Evolutionary conservation across 2,797 vertebrate genomes (phyloP).

Genomic region (Sylvilagus floridanus): DNA sequence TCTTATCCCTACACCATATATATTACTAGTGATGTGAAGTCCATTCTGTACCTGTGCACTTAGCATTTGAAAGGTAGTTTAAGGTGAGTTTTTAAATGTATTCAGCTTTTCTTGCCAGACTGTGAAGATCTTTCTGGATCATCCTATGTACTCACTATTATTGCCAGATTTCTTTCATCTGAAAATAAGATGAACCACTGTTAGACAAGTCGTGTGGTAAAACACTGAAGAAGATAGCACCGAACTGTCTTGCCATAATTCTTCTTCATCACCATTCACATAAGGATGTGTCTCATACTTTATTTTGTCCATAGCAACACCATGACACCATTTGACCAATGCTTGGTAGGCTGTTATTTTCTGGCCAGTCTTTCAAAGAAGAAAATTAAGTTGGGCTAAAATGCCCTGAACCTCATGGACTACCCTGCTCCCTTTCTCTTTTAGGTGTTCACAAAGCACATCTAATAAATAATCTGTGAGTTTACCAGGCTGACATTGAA

Average conservation of each 20-base stretch:
- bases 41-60: neutral
- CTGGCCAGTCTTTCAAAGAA: neutral
- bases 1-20: neutral
- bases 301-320: neutral
- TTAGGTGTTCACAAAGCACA: neutral
- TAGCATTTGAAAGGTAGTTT: neutral
- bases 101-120: constrained; percentile 1
- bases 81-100: neutral
- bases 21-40: neutral
- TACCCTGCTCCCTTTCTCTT: neutral
- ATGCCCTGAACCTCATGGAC: neutral
- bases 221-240: neutral
- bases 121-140: neutral
- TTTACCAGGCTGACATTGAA: neutral
- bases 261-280: neutral
- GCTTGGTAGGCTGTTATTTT: neutral
- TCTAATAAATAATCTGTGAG: neutral
- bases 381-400: neutral
- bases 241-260: neutral
- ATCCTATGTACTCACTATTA: neutral
- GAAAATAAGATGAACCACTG: constrained; percentile 26
- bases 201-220: neutral
- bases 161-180: neutral
- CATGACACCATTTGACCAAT: neutral
- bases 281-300: neutral